These are phyloP conservation scores for Propithecus coquereli DNA, from an alignment of 2,113 vertebrate genomes.

Conservation along the genomic window DNA sequence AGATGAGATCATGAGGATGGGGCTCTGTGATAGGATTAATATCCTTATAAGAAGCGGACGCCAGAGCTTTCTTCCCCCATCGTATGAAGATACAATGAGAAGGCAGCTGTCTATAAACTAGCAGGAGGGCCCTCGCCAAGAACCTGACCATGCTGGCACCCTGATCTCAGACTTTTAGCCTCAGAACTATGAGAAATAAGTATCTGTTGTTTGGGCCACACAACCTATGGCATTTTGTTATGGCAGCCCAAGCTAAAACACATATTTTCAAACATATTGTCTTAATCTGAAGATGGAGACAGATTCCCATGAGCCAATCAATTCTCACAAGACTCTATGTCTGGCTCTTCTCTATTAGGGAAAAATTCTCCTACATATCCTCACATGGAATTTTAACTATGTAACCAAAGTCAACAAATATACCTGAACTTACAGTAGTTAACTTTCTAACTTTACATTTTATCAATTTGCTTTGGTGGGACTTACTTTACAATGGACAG, in stretches of 20 bases:
- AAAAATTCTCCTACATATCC: not conserved
- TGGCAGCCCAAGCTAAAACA: too few species aligned
- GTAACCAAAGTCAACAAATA: not conserved
- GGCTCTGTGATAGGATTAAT: not conserved
- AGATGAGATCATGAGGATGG: not conserved
- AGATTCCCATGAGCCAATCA: not conserved
- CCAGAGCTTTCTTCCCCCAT: rapidly evolving
- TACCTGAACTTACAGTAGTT: not conserved
- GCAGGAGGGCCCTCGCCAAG: not conserved
- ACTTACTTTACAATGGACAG: not conserved
- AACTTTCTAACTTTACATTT: not conserved
- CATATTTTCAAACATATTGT: not conserved
- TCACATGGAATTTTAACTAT: not conserved
- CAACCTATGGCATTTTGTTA: too few species aligned
- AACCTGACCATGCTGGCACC: not conserved
- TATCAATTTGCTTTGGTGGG: not conserved
- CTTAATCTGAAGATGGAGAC: not conserved
- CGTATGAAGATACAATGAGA: not conserved
- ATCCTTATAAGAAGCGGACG: not conserved
- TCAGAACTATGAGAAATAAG: not conserved
- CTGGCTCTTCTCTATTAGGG: not conserved
- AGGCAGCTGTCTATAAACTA: not conserved
- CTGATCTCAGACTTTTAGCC: not conserved
- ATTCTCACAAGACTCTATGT: not conserved
- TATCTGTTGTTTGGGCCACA: not conserved